Conservation (phyloP, 2,797 vertebrate genomes). For the Ambastaia sidthimunki region DNA sequence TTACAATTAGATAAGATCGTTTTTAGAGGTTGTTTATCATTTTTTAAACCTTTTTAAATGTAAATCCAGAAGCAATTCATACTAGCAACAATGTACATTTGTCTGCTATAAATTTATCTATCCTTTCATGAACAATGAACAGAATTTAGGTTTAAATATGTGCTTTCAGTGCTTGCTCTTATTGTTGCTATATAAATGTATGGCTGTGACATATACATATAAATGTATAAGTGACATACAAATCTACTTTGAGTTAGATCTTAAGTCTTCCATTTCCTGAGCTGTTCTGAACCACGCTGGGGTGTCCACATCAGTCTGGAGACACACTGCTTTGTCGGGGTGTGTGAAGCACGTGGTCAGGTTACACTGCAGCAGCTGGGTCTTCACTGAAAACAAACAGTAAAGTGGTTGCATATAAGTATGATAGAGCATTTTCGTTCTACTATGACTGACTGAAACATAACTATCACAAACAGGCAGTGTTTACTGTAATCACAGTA, state of each 20-base stretch:
- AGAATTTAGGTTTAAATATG: background rate
- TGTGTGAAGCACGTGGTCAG: slow-evolving; percentile 82
- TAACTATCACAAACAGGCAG: slow-evolving; percentile 25
- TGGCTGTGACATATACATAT: background rate
- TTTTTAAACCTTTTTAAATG: too few species aligned
- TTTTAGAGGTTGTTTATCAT: too few species aligned
- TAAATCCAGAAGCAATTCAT: background rate
- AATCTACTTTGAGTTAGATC: slow-evolving; percentile 7
- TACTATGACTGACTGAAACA: slow-evolving; percentile 15
- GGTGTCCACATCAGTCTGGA: slow-evolving; percentile 55
- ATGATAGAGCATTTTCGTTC: background rate
- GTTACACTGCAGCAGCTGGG: slow-evolving; percentile 85
- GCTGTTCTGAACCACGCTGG: slow-evolving; percentile 20
- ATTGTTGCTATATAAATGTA: background rate
- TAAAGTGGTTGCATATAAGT: slow-evolving; percentile 33
- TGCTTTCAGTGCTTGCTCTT: background rate
- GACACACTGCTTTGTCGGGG: slow-evolving; percentile 67
- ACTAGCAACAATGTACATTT: background rate
- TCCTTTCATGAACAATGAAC: background rate
- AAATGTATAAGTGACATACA: background rate
- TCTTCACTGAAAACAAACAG: slow-evolving; percentile 74
- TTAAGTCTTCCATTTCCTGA: slow-evolving; percentile 44
- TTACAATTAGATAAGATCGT: too few species aligned
- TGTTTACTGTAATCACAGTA: slow-evolving; percentile 47
- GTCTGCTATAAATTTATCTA: background rate